Conservation (phyloP, 1,140 invertebrate genomes). For the Drosophila bocki region DNA sequence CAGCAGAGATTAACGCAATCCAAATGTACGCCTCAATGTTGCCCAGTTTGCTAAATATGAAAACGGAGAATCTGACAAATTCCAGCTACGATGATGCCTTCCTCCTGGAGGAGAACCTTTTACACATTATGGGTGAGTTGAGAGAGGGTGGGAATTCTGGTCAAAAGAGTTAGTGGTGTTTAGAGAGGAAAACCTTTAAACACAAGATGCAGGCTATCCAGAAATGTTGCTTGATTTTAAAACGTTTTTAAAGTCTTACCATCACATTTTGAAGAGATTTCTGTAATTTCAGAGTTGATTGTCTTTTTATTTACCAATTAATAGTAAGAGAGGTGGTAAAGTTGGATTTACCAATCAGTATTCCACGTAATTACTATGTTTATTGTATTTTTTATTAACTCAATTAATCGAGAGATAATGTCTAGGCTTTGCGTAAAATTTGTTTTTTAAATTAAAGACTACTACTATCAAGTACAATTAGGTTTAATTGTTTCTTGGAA, state of each 20-base stretch:
- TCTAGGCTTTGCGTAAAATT: neutral
- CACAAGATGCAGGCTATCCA: neutral
- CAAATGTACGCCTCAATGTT: constrained; percentile 76
- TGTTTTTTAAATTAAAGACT: neutral
- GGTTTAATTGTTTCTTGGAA: neutral
- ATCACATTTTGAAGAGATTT: neutral
- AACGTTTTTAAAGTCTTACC: neutral
- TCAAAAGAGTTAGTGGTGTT: neutral
- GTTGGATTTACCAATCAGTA: neutral
- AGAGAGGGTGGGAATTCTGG: no score
- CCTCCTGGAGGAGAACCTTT: constrained; percentile 75
- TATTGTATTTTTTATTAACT: neutral
- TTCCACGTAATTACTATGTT: neutral
- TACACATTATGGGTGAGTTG: constrained; percentile 82
- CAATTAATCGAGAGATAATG: neutral
- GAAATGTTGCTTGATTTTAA: neutral
- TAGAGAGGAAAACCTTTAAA: neutral
- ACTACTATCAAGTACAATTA: neutral
- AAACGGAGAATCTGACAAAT: constrained; percentile 78
- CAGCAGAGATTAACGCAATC: constrained; percentile 33
- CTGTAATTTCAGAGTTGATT: neutral
- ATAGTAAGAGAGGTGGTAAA: neutral
- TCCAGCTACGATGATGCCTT: constrained; percentile 77
- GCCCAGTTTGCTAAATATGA: constrained; percentile 81
- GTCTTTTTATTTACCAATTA: neutral